Percentiles rank a stretch among this genome's conserved stretches.
Evolutionary conservation across 2,113 vertebrate genomes (phyloP).

Genomic region (Pardalotus punctatus): DNA sequence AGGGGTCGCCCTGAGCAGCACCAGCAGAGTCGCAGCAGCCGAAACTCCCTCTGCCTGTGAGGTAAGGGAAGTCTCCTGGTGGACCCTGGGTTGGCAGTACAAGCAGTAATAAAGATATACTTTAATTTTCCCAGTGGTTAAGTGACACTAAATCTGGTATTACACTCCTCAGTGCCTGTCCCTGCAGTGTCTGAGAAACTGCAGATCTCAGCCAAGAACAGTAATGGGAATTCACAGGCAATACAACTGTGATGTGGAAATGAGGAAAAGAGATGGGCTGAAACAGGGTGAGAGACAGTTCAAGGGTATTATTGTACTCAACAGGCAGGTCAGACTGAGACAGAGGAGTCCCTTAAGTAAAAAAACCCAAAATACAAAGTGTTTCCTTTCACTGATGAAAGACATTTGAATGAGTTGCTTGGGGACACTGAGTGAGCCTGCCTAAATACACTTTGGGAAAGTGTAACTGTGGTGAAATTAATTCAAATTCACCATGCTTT

Average conservation of each 20-base stretch:
- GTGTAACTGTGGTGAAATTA: background rate
- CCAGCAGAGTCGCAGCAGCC: background rate
- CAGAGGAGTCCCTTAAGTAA: background rate
- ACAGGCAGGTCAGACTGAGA: background rate
- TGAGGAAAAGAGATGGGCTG: background rate
- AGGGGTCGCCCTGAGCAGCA: rapidly evolving
- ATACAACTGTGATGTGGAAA: background rate
- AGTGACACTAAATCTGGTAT: background rate
- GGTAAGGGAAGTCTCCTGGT: background rate
- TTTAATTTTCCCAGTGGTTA: background rate
- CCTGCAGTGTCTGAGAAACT: background rate
- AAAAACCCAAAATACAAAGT: background rate
- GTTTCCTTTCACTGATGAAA: background rate
- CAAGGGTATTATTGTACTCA: background rate
- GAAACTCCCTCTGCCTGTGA: rapidly evolving
- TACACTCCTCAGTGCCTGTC: background rate
- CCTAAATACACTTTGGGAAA: background rate
- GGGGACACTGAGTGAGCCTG: background rate
- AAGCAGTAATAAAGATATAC: background rate
- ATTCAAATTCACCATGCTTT: background rate
- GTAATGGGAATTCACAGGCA: conserved; percentile 19
- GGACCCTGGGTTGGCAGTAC: background rate
- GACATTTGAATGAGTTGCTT: background rate
- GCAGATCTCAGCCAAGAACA: background rate
- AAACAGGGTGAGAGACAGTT: conserved; percentile 26